These are phyloP conservation scores for Callopanchax toddi DNA, from an alignment of 2,113 vertebrate species.

Conservation along the genomic window DNA sequence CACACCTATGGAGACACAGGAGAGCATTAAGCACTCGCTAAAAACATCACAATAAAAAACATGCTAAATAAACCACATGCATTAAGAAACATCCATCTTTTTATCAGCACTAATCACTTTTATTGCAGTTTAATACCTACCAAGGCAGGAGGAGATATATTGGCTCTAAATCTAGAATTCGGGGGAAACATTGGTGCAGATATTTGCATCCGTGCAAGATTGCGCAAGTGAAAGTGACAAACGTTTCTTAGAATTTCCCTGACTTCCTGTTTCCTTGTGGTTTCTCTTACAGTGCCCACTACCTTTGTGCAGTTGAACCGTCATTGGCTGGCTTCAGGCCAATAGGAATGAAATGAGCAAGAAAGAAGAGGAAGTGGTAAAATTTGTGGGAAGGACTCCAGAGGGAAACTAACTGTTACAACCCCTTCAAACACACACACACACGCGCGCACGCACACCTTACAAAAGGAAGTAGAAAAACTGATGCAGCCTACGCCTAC, in stretches of 20 bases:
- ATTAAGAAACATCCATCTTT: not conserved
- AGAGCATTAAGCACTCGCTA: slow-evolving; percentile 12
- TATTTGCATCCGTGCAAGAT: slow-evolving; percentile 14
- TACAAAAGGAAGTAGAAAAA: not conserved
- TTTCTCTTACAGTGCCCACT: slow-evolving; percentile 54
- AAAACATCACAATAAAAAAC: not conserved
- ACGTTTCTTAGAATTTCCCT: slow-evolving; percentile 67
- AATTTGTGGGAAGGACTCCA: slow-evolving; percentile 62
- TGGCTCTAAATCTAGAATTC: slow-evolving; percentile 3
- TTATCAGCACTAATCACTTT: not conserved
- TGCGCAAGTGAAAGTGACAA: slow-evolving; percentile 57
- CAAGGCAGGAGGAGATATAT: slow-evolving; percentile 13
- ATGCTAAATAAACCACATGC: not conserved
- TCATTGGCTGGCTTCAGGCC: slow-evolving; percentile 69
- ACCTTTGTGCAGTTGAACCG: slow-evolving; percentile 48
- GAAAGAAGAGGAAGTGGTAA: slow-evolving; percentile 69
- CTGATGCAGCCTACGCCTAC: not conserved
- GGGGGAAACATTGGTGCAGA: slow-evolving; percentile 28
- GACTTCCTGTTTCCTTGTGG: slow-evolving; percentile 73
- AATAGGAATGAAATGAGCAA: slow-evolving; percentile 49
- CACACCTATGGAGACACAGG: slow-evolving; percentile 70
- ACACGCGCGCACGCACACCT: not conserved
- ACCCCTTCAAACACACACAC: not conserved
- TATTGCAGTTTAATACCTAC: slow-evolving; percentile 27
- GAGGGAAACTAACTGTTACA: slow-evolving; percentile 69